These are phyloP conservation scores for Dasyprocta punctata DNA, from an alignment of 2,113 vertebrate species.

Conservation along the genomic window DNA sequence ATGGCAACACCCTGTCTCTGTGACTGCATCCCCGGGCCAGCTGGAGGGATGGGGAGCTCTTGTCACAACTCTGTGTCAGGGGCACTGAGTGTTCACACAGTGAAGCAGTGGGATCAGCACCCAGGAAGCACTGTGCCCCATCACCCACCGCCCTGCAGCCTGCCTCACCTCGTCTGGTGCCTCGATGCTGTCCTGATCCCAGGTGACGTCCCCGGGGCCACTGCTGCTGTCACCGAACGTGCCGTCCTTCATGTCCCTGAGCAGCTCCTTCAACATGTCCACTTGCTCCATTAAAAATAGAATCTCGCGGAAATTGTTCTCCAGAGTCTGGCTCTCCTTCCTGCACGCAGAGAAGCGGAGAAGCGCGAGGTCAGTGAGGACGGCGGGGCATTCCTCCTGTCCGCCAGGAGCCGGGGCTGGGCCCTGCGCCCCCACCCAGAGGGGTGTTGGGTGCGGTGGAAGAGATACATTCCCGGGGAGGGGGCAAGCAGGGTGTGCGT, in stretches of 20 bases:
- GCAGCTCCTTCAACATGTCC: slow-evolving; percentile 57
- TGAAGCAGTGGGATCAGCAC: no score
- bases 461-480: neutral
- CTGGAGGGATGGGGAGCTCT: neutral
- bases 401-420: no score
- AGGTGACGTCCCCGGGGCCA: accelerated
- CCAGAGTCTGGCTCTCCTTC: slow-evolving; percentile 66
- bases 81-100: accelerated
- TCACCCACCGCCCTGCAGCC: accelerated
- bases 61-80: neutral
- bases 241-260: slow-evolving; percentile 6
- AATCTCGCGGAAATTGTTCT: slow-evolving; percentile 73
- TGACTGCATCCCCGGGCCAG: neutral
- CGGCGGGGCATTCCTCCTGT: accelerated
- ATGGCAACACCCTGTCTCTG: neutral
- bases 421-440: accelerated
- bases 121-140: no score
- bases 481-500: accelerated
- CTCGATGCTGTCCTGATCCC: neutral
- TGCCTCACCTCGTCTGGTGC: slow-evolving; percentile 22
- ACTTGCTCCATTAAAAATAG: slow-evolving; percentile 69
- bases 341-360: slow-evolving; percentile 49
- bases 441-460: no score
- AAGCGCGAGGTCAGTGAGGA: neutral
- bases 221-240: neutral